Base-by-base conservation (phyloP, 35 echinoderm and acorn worm species). In the Lytechinus variegatus region DNA sequence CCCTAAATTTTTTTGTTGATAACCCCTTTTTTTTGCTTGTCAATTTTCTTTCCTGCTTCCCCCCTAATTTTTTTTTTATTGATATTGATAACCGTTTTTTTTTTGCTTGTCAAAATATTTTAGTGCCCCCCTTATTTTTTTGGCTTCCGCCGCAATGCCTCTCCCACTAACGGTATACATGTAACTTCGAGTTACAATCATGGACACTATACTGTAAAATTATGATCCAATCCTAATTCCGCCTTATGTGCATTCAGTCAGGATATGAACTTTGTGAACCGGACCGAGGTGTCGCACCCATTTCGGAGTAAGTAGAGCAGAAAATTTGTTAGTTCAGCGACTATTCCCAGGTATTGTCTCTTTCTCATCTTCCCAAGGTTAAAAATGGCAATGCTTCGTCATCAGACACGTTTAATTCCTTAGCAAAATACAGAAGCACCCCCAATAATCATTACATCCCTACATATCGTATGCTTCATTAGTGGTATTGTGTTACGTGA, bases 321-420 rank as follows among this genome's bases (percentile, higher is more conserved):
- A 79, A 79, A 79, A 79, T 79, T 79, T 79, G 66, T 79, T 79
- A 79, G 66, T 79, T 79, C 66, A 79, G 66, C 66, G 66, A 79
- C 66, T 24, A 24, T 16, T 24, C 66, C 66, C 66, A 4, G 66
- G 66, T 24, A 79, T 79, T 79, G 66, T 79, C 21, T 24, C 6
- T n/a, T 13, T 13, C 61, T 16, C 61, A n/a, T 24, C 0, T n/a
- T 7, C 8, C 14, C 66, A 79, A 79, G 66, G 66, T 24, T 79
- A 79, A 79, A 58, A n/a, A 19, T 24, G 66, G 66, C 66, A 79
- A n/a, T 79, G 66, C 24, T 79, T 79, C 19, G 66, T 7, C 3
- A 79, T 21, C 66, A 24, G 66, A 79, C 66, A 24, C n/a, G 19
- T 79, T 79, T 79, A 79, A 79, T 79, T 79, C 66, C 19, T n/a